phyloP scores from a whole-genome alignment of 2,797 vertebrate genomes.

The Phyllotis vaccarum region DNA sequence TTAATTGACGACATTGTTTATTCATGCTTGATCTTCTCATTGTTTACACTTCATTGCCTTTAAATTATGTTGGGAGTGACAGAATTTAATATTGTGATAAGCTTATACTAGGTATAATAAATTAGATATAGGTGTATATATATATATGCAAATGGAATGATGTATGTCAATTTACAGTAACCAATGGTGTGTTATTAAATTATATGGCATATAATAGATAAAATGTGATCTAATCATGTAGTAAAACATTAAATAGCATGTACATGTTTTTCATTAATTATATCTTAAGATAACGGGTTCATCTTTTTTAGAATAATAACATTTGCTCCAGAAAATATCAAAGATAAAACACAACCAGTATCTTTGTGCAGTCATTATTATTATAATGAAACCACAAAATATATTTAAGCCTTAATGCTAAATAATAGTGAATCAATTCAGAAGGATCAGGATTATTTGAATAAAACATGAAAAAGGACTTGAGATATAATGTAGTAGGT shows the following conservation, averaged over 20 bases:
- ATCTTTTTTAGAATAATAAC: not conserved
- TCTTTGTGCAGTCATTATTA: not conserved
- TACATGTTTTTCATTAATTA: not conserved
- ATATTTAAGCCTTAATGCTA: not conserved
- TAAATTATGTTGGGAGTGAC: not conserved
- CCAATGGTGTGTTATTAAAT: not conserved
- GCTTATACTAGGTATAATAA: not conserved
- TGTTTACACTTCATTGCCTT: constrained; percentile 19
- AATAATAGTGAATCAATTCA: not conserved
- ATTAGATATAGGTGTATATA: not conserved
- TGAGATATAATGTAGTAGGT: not conserved
- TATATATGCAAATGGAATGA: not conserved
- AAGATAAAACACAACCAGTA: not conserved
- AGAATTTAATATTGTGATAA: not conserved
- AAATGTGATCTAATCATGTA: not conserved
- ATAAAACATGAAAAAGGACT: no score
- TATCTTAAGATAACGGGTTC: not conserved
- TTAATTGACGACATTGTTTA: not conserved
- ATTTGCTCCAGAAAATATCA: not conserved
- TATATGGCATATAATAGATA: not conserved
- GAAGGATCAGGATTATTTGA: not conserved
- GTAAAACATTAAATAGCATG: not conserved
- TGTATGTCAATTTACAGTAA: not conserved
- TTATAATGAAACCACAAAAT: not conserved
- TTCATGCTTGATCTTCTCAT: not conserved